Base-by-base conservation (phyloP, 2,888 invertebrate genomes). In the Apantesis nais region DNA sequence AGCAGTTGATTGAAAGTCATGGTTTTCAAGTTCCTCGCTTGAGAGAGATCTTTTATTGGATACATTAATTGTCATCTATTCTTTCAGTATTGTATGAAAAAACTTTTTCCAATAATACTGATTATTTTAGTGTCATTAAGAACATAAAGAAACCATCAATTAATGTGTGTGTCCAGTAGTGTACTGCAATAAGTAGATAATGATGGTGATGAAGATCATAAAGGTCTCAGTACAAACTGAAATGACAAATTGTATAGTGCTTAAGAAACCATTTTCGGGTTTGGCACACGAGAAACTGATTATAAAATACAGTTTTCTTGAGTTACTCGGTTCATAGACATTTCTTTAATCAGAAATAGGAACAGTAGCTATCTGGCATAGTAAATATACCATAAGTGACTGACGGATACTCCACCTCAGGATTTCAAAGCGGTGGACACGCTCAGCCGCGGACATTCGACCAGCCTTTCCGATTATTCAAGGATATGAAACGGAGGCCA, bases 1-100 rank as follows among this genome's bases (percentile, higher is more conserved):
- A 75, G 72, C 73, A 73, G 75, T 72, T 78, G 73, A 82, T 82
- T 82, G 78, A 77, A 75, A 78, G 72, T 73, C 77, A 78, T 72
- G 73, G 70, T 71, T 62, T 66, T 48, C 62, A 67, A 72, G 58
- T 68, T 66, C 52, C 22, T 55, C 67, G 63, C 61, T 61, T 44
- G 41, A 19, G 37, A 63, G 41, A 61, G 58, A 65, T 44, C 61
- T 62, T 68, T 66, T 67, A 66, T 70, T 34, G 66, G 39, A 37
- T 60, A 19, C 67, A 68, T 66, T 62, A 63, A 63, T 62, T 19
- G 37, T 70, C 63, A 77, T 71, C 61, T 74, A 52, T 72, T 79
- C 72, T 70, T 3, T 52, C n/a, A 52, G 22, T 19, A n/a, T 11
- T 52, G 48, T 5, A n/a, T 11, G 22, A 48, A 2, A 52, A 52